These are phyloP conservation scores for Crotalus helleri DNA, from an alignment of 2,113 vertebrate species.

Conservation along the genomic window DNA sequence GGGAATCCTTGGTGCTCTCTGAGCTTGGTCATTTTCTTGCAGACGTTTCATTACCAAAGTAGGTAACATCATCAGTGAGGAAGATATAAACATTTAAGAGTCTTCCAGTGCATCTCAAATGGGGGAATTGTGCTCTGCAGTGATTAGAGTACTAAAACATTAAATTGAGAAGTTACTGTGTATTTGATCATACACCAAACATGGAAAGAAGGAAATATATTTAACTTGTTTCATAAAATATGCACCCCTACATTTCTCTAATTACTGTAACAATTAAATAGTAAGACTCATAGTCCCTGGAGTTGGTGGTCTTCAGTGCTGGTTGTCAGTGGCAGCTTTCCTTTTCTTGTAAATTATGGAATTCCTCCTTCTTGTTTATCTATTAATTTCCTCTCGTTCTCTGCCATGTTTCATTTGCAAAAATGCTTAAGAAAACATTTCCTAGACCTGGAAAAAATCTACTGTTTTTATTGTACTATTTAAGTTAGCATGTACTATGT, in stretches of 20 bases:
- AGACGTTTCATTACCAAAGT: not conserved
- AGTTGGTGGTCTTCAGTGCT: not conserved
- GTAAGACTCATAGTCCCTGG: slow-evolving; percentile 61
- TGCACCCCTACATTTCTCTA: slow-evolving; percentile 61
- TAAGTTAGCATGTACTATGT: slow-evolving; percentile 8
- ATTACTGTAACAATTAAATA: slow-evolving; percentile 68
- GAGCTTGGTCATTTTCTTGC: not conserved
- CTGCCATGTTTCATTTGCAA: slow-evolving; percentile 46
- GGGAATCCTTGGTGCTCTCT: not conserved
- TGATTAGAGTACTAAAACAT: not conserved
- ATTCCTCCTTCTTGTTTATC: slow-evolving; percentile 56
- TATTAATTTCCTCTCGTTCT: not conserved
- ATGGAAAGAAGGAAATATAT: not conserved
- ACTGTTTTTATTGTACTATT: slow-evolving; percentile 54
- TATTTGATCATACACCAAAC: not conserved
- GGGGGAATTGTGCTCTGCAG: not conserved
- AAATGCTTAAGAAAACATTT: slow-evolving; percentile 52
- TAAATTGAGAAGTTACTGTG: not conserved
- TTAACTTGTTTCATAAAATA: slow-evolving; percentile 40
- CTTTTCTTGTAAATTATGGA: slow-evolving; percentile 56
- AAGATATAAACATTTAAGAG: not conserved
- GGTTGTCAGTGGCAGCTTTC: slow-evolving; percentile 58
- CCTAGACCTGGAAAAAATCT: slow-evolving; percentile 50
- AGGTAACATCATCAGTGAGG: not conserved
- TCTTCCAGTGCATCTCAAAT: not conserved